Conservation (phyloP, 1,140 invertebrate species). For the Copidosoma floridanum region DNA sequence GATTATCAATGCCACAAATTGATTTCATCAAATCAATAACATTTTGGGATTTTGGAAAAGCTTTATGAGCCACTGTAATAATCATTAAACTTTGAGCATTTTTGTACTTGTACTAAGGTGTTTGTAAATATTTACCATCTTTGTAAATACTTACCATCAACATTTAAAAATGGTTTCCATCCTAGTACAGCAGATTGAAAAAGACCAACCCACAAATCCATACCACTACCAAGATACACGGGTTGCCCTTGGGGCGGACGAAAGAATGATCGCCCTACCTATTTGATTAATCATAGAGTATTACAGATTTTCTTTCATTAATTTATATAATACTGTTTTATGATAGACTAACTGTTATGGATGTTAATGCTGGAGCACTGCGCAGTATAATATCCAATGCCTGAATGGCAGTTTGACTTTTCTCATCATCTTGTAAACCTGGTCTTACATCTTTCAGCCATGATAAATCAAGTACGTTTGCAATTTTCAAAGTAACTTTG, state of each 20-base stretch:
- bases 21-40: constrained; percentile 49
- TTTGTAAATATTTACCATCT: too few species aligned
- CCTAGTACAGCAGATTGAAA: constrained; percentile 74
- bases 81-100: too few species aligned
- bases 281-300: too few species aligned
- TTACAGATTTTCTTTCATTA: too few species aligned
- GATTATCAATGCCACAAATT: too few species aligned
- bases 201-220: constrained; percentile 70
- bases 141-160: constrained; percentile 73
- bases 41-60: constrained; percentile 59
- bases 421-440: neutral
- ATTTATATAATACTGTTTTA: too few species aligned
- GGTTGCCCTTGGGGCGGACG: constrained; percentile 22
- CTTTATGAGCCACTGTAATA: constrained; percentile 66
- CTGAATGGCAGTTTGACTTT: constrained; percentile 56
- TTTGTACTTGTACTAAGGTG: too few species aligned
- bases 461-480: neutral
- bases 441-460: neutral
- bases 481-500: constrained; percentile 47
- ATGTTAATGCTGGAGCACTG: too few species aligned
- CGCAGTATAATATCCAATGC: too few species aligned
- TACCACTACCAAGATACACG: constrained; percentile 60
- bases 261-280: constrained; percentile 60
- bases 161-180: constrained; percentile 69
- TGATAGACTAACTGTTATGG: too few species aligned